Evolutionary conservation across 2,888 invertebrate genomes (phyloP).

Genomic region (Drosophila basisetae): DNA sequence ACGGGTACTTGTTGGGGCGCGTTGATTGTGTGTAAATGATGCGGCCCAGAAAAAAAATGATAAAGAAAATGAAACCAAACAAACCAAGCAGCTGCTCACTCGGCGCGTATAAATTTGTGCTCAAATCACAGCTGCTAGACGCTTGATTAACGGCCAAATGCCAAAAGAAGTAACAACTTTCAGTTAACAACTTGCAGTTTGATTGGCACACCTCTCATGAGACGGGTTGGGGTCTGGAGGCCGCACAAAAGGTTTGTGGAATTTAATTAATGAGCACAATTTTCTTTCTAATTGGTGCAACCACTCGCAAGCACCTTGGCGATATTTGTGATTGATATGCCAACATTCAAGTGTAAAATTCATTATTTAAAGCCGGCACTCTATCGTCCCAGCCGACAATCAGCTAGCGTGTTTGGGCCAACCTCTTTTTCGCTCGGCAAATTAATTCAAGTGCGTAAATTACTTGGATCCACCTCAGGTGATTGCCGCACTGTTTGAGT

Average conservation of each 20-base stretch:
- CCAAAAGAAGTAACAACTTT: conserved; percentile 47
- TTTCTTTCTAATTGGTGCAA: conserved; percentile 74
- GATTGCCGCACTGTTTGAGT: conserved; percentile 51
- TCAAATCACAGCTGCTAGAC: conserved; percentile 52
- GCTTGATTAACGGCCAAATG: conserved; percentile 69
- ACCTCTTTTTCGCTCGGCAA: conserved; percentile 60
- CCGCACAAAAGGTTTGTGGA: conserved; percentile 24
- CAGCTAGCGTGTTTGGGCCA: conserved; percentile 10
- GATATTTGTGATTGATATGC: conserved; percentile 79
- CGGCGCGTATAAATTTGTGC: conserved; percentile 31
- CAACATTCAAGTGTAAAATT: conserved; percentile 54
- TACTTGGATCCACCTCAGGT: conserved; percentile 73
- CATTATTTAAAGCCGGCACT: conserved; percentile 38
- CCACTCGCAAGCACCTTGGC: conserved; percentile 46
- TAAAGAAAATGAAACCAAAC: conserved; percentile 4
- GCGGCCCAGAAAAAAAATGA: conserved; percentile 33
- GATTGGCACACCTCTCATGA: conserved; percentile 42
- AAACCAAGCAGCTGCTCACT: conserved; percentile 29
- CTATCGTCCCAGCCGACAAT: not conserved
- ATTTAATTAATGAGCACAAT: conserved; percentile 75
- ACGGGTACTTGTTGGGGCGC: conserved; percentile 29
- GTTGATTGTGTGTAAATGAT: conserved; percentile 69
- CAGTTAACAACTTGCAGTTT: conserved; percentile 54
- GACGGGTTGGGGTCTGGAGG: not conserved
- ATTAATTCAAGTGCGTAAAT: conserved; percentile 80